A percentile compares a stretch with the other conserved stretches of the same genome.
These are phyloP conservation scores for Lepidochrysops patricia DNA, from an alignment of 2,888 invertebrate species.

Conservation along the genomic window DNA sequence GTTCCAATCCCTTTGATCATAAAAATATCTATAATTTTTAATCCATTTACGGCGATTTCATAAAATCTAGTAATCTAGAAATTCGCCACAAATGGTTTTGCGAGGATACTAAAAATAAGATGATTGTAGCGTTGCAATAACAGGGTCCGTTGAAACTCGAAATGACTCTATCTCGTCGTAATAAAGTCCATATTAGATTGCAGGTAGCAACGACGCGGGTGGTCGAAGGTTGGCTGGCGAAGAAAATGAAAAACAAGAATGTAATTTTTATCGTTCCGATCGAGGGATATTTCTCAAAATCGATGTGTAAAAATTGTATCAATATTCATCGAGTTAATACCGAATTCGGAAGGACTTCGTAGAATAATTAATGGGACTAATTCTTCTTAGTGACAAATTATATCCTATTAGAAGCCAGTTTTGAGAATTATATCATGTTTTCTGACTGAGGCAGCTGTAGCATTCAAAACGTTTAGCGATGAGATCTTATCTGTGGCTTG, in stretches of 20 bases:
- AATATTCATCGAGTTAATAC: slow-evolving; percentile 39
- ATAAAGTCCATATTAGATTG: slow-evolving; percentile 62
- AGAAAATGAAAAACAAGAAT: slow-evolving; percentile 55
- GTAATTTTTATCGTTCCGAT: slow-evolving; percentile 50
- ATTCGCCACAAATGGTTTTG: slow-evolving; percentile 36
- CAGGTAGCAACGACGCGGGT: slow-evolving; percentile 56
- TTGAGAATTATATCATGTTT: not conserved
- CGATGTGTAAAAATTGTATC: slow-evolving; percentile 25
- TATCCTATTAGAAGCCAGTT: not conserved
- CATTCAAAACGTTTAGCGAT: not conserved
- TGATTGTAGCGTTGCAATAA: slow-evolving; percentile 34
- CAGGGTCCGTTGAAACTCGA: slow-evolving; percentile 29
- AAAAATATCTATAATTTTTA: not conserved
- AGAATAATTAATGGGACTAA: slow-evolving; percentile 8
- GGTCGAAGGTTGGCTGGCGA: slow-evolving; percentile 50
- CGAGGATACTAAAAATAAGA: slow-evolving; percentile 30
- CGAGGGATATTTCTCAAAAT: slow-evolving; percentile 15
- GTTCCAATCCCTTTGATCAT: not conserved
- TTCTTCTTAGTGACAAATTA: not conserved
- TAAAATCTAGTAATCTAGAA: slow-evolving; percentile 13
- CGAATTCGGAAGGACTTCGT: slow-evolving; percentile 4
- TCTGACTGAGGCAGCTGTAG: not conserved
- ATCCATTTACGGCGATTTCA: not conserved
- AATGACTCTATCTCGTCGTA: slow-evolving; percentile 43
- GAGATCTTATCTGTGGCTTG: too few species aligned